phyloP scores from a whole-genome alignment of 2,888 invertebrate genomes.

The Argyresthia goedartella region DNA sequence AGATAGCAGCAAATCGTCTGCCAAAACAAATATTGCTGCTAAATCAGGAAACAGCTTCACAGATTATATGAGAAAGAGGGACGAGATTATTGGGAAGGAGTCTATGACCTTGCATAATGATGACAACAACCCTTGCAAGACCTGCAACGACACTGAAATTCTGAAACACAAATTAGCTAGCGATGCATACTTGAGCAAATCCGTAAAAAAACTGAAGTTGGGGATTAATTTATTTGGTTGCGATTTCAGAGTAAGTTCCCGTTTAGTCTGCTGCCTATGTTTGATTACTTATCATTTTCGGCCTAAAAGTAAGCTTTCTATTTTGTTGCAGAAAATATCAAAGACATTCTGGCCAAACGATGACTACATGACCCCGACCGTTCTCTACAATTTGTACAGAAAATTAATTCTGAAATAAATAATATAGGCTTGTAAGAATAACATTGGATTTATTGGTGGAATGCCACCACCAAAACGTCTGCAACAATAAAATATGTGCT shows the following conservation, averaged over 20 bases:
- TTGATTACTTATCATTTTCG: background rate
- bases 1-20: background rate
- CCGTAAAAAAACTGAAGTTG: slow-evolving; percentile 46
- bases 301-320: background rate
- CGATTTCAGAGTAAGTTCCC: slow-evolving; percentile 49
- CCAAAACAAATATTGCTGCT: background rate
- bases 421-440: background rate
- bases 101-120: slow-evolving; percentile 12
- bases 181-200: slow-evolving; percentile 34
- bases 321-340: slow-evolving; percentile 48
- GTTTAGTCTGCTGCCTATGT: background rate
- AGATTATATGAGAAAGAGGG: slow-evolving; percentile 42
- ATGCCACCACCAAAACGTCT: no score
- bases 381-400: slow-evolving; percentile 47
- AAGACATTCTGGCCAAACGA: slow-evolving; percentile 47
- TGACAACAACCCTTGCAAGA: slow-evolving; percentile 29
- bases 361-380: slow-evolving; percentile 43
- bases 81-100: slow-evolving; percentile 21
- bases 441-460: background rate
- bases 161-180: slow-evolving; percentile 35
- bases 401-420: slow-evolving; percentile 44
- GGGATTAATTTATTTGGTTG: slow-evolving; percentile 61
- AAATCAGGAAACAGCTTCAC: slow-evolving; percentile 38
- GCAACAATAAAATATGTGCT: background rate
- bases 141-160: slow-evolving; percentile 40